phyloP scores from a whole-genome alignment of 30 jellyfish, hydroid and myxozoan genomes.

The Chironex yamaguchii region DNA sequence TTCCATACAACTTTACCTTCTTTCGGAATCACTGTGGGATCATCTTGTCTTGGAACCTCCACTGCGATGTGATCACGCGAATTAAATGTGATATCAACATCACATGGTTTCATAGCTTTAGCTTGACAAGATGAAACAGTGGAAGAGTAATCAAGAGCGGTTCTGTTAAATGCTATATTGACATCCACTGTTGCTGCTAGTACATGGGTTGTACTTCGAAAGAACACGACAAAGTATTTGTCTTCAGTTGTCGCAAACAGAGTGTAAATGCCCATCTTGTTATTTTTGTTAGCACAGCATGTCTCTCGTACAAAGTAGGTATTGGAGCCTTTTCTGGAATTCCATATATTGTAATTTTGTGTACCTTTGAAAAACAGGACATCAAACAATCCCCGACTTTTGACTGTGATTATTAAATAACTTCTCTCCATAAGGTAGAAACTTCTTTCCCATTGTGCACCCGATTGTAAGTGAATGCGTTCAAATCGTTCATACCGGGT shows the following conservation, averaged over 20 bases:
- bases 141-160: constrained; percentile 46
- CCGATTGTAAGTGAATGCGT: constrained; percentile 12
- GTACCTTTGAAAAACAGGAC: constrained; percentile 63
- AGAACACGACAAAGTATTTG: constrained; percentile 38
- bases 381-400: constrained; percentile 33
- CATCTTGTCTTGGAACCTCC: constrained; percentile 39
- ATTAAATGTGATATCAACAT: constrained; percentile 39
- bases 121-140: constrained; percentile 65
- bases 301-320: constrained; percentile 34
- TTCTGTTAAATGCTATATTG: constrained; percentile 31
- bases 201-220: constrained; percentile 30
- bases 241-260: constrained; percentile 20
- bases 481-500: constrained; percentile 26
- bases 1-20: constrained; percentile 58
- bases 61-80: constrained; percentile 54
- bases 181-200: constrained; percentile 23
- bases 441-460: constrained; percentile 69
- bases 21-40: constrained; percentile 17
- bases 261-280: neutral
- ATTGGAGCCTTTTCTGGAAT: constrained; percentile 62
- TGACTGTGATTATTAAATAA: constrained; percentile 10
- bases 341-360: constrained; percentile 63
- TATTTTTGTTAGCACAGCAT: constrained; percentile 47
- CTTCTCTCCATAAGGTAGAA: constrained; percentile 55
- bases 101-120: constrained; percentile 11